Evolutionary conservation across 2,888 invertebrate species (phyloP), one percentile per base, ranked within the genome.

Genomic region (Glaucopsyche alexis): DNA sequence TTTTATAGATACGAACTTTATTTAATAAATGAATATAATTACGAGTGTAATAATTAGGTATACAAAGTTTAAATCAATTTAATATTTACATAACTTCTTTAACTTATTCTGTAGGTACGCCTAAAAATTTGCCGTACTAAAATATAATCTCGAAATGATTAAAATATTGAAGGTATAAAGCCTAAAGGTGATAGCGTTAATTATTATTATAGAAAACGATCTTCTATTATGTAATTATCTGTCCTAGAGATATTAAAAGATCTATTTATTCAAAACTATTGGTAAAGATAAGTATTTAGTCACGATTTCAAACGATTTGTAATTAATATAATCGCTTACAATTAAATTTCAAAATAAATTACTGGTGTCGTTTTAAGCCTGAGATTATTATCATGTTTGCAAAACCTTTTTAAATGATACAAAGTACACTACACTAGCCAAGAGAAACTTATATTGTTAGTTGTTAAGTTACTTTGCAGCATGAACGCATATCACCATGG

Each of bases 171-270:
- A 29, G 29, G 29, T 3, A 29, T 29, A 1, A n/a, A 9, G 8
- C 19, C 11, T 60, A 1, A 5, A 29, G 5, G 0, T 29, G 1
- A 60, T 60, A 6, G 52, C 19, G 29, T 60, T 29, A 60, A 13
- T 13, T 60, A 29, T 60, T 6, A 0, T 11, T 16, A 29, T n/a
- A n/a, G n/a, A 13, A 11, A 16, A 29, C 29, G 29, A 66, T n/a
- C n/a, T 3, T 9, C n/a, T 66, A 66, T 42, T 42, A 1, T 42
- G 9, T 66, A 66, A n/a, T 42, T 3, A 66, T 42, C 14, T 8
- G 66, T 42, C 66, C 66, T 66, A 66, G 66, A 66, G 66, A 66
- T 42, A 40, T 66, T 9, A 66, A 65, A 66, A 9, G 40, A 66
- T 66, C 40, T 16, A 40, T 40, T 42, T 66, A 4, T 40, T 42